Percentiles rank a stretch among this genome's conserved stretches.
Conservation (phyloP, 2,113 vertebrate species). For the Nyctereutes procyonoides region DNA sequence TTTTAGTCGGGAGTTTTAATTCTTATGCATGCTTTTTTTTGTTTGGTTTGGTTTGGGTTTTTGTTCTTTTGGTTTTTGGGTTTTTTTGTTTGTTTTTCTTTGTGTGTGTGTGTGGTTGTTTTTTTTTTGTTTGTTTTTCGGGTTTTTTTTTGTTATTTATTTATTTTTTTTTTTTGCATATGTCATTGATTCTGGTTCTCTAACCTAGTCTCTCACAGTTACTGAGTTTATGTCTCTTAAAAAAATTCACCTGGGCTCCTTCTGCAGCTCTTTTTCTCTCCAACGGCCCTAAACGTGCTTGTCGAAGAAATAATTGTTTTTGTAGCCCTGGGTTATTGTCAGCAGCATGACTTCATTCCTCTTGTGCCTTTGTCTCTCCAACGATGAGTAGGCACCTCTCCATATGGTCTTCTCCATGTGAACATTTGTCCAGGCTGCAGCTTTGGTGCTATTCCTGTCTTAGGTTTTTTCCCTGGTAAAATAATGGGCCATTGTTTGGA, state of each 20-base stretch:
- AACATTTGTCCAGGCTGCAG: neutral
- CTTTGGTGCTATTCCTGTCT: neutral
- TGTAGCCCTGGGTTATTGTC: constrained; percentile 67
- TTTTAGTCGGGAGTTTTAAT: constrained; percentile 41
- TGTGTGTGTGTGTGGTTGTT: too few relatives aligned
- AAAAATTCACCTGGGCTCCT: constrained; percentile 45
- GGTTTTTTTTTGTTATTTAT: neutral
- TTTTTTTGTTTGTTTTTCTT: too few relatives aligned
- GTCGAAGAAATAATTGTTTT: constrained; percentile 68
- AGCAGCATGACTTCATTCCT: neutral
- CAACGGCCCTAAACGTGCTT: neutral
- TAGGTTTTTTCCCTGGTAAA: constrained; percentile 26
- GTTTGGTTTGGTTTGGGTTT: neutral
- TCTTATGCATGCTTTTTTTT: neutral
- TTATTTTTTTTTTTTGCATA: too few relatives aligned
- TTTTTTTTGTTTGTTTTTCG: neutral
- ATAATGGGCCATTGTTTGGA: neutral
- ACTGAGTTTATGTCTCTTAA: constrained; percentile 13
- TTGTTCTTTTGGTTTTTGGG: neutral
- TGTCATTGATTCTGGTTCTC: neutral
- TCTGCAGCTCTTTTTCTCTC: neutral
- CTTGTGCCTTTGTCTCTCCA: constrained; percentile 29
- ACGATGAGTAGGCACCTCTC: constrained; percentile 5
- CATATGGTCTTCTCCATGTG: neutral
- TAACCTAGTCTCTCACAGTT: neutral